Evolutionary conservation across 2,888 invertebrate genomes (phyloP), one percentile per base, ranked within the genome.

Genomic region (Liopterus haemorrhoidalis): DNA sequence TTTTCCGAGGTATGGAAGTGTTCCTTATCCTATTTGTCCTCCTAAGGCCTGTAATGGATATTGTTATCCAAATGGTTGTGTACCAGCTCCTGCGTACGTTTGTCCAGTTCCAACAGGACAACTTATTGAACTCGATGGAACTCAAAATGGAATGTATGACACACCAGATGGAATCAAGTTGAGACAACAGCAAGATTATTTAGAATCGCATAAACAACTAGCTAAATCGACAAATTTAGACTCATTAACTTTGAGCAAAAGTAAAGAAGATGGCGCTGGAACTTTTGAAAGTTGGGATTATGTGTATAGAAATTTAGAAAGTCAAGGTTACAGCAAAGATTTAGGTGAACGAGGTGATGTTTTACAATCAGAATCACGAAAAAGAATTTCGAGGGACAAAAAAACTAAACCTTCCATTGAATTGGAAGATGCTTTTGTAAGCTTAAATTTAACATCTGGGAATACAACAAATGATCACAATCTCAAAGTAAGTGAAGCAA

Each of bases 271-370:
- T 50, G 80, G 78, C 0, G 76, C 79, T 60, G 80, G 81, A 1
- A 80, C 78, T 0, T 79, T 78, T 44, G 85, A 85, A 53, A 78
- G 79, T 39, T 89, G 88, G 88, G 83, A 83, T 59, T 86, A 85
- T 59, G 86, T 88, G 0, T 88, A 82, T 60, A 75, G 79, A 54
- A 82, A 84, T 60, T 68, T 88, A 22, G 84, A 86, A 46, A 82
- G 78, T 54, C 79, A 83, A 56, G 82, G 84, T 0, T 83, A 85
- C 54, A 70, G 68, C 5, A 76, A 75, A 52, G 84, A 84, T 55
- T 61, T 79, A 5, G 78, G 78, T 0, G 79, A 79, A 55, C 65
- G 82, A 33, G 82, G 79, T 43, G 78, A 86, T 54, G 71, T 82
- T 43, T 55, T 79, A 27, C 74, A 74, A 5, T 70, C 73, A 54